Conservation (phyloP, 2,797 vertebrate species). For the Pygocentrus nattereri region DNA sequence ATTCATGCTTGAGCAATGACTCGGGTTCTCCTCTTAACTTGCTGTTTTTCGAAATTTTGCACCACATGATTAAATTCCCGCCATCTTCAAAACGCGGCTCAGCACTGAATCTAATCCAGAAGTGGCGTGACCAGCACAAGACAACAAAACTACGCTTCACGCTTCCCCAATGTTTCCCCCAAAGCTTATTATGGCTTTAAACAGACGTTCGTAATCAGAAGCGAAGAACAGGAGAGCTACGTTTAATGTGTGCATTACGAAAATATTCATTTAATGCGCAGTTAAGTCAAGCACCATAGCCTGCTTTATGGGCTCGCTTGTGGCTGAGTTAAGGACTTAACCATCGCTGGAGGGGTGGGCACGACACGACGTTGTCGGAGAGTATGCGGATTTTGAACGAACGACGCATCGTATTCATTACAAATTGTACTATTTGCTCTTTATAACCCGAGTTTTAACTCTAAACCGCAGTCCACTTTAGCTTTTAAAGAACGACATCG, state of each 20-base stretch:
- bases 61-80: slow-evolving; percentile 48
- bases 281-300: too few relatives aligned
- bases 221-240: too few relatives aligned
- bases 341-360: neutral
- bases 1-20: too few relatives aligned
- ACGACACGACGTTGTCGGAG: neutral
- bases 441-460: neutral
- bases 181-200: too few relatives aligned
- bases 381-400: neutral
- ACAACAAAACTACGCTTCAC: too few relatives aligned
- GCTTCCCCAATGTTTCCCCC: too few relatives aligned
- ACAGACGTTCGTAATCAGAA: too few relatives aligned
- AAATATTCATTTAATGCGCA: too few relatives aligned
- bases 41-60: neutral
- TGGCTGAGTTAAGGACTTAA: slow-evolving; percentile 8
- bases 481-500: neutral
- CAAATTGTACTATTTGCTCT: too few relatives aligned
- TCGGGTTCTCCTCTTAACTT: too few relatives aligned
- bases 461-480: neutral
- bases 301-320: too few relatives aligned
- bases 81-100: slow-evolving; percentile 47
- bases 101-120: neutral
- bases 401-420: neutral
- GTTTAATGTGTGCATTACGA: too few relatives aligned
- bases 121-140: slow-evolving; percentile 2